These are phyloP conservation scores for Clostera curtula DNA, from an alignment of 2,888 invertebrate species.

Conservation along the genomic window DNA sequence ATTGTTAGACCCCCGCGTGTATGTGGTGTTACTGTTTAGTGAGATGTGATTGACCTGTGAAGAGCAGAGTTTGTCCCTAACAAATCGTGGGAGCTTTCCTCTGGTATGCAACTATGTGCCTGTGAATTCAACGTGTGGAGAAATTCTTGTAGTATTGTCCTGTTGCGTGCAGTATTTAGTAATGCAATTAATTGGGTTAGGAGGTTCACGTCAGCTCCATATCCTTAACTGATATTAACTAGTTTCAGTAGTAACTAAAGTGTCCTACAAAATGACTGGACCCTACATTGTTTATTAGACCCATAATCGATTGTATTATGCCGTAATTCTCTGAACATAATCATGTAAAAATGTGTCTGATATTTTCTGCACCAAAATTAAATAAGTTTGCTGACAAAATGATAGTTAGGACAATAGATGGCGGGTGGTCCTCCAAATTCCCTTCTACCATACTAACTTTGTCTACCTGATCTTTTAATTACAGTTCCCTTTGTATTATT, in stretches of 20 bases:
- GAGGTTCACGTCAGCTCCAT: too few species aligned
- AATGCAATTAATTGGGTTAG: background rate
- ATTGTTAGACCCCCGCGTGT: slow-evolving; percentile 30
- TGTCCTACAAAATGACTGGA: slow-evolving; percentile 2
- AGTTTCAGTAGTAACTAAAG: too few species aligned
- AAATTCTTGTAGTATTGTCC: slow-evolving; percentile 32
- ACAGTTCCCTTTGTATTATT: slow-evolving; percentile 32
- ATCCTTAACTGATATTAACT: too few species aligned
- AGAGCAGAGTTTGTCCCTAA: slow-evolving; percentile 25
- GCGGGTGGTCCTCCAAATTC: slow-evolving; percentile 25
- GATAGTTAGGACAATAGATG: slow-evolving; percentile 23
- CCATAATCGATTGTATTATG: too few species aligned
- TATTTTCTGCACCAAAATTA: too few species aligned
- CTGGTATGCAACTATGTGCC: slow-evolving; percentile 44
- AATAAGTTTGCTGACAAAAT: slow-evolving; percentile 12
- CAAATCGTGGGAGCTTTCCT: slow-evolving; percentile 46
- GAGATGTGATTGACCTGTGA: slow-evolving; percentile 37
- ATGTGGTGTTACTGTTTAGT: slow-evolving; percentile 32
- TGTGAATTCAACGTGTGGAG: slow-evolving; percentile 27
- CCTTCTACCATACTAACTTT: slow-evolving; percentile 21
- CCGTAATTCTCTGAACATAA: too few species aligned
- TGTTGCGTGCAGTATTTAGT: slow-evolving; percentile 6
- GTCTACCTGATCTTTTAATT: slow-evolving; percentile 57
- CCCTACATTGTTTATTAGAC: background rate
- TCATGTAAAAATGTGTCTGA: too few species aligned